Conservation (phyloP, 2,888 invertebrate species). For the Ptilodon capucinus region DNA sequence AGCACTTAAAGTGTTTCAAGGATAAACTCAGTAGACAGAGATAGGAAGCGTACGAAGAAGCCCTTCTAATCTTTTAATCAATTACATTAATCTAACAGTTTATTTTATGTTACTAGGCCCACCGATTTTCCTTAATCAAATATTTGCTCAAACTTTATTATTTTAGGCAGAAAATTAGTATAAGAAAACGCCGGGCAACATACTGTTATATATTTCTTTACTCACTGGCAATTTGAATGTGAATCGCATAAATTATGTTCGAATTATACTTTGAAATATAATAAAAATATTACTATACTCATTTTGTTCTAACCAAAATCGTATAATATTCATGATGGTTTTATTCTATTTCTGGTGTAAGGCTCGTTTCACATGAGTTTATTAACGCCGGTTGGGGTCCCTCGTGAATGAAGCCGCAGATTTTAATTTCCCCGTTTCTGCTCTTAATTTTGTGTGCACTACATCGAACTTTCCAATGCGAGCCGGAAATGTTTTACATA, state of each 20-base stretch:
- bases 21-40: not conserved
- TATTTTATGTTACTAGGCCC: not conserved
- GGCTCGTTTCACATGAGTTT: slow-evolving; percentile 54
- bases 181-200: not conserved
- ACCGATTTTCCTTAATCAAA: not conserved
- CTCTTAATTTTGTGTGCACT: slow-evolving; percentile 56
- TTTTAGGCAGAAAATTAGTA: not conserved
- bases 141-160: not conserved
- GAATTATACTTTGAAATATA: slow-evolving; percentile 3
- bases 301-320: slow-evolving; percentile 8
- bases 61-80: not conserved
- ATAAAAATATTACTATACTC: slow-evolving; percentile 7
- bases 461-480: slow-evolving; percentile 32
- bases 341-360: slow-evolving; percentile 31
- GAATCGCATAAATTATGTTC: slow-evolving; percentile 4
- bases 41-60: not conserved
- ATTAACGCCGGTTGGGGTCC: slow-evolving; percentile 47
- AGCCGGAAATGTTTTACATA: slow-evolving; percentile 6
- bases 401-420: slow-evolving; percentile 57
- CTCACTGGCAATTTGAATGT: not conserved
- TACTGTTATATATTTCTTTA: not conserved
- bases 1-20: not conserved
- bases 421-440: slow-evolving; percentile 64
- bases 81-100: not conserved
- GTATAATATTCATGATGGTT: slow-evolving; percentile 15